Evolutionary conservation across 2,888 invertebrate genomes (phyloP).

Genomic region (Seira ritae): DNA sequence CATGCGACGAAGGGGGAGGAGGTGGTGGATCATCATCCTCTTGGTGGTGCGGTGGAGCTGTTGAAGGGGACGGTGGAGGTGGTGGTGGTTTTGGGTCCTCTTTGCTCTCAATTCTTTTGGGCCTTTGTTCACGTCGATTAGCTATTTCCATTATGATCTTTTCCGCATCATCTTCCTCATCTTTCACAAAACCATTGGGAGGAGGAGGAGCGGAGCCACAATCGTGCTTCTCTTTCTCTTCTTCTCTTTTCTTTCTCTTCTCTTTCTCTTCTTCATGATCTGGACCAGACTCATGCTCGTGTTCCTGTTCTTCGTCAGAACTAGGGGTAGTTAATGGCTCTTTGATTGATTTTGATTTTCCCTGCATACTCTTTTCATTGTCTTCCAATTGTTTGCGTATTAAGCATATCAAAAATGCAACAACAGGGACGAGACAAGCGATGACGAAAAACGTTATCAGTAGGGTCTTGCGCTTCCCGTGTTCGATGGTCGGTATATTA

Average conservation of each 20-base stretch:
- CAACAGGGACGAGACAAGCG: background rate
- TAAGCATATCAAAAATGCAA: background rate
- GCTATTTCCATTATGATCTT: slow-evolving; percentile 35
- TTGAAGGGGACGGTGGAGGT: background rate
- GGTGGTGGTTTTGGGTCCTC: background rate
- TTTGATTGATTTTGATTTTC: background rate
- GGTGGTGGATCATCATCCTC: no score
- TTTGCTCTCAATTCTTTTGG: background rate
- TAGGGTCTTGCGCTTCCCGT: background rate
- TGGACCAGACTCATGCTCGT: background rate
- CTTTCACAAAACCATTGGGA: slow-evolving; percentile 1
- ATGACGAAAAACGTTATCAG: background rate
- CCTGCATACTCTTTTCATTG: background rate
- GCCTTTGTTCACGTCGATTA: slow-evolving; percentile 34
- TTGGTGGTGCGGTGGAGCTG: background rate
- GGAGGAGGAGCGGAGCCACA: no score
- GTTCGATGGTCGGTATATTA: background rate
- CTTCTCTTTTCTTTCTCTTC: background rate
- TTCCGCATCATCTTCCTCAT: slow-evolving; percentile 28
- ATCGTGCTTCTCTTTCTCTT: no score
- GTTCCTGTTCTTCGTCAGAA: background rate
- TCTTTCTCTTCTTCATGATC: slow-evolving; percentile 16
- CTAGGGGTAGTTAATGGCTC: background rate
- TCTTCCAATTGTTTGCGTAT: background rate
- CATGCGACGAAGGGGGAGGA: background rate